Evolutionary conservation across 2,797 vertebrate species (phyloP).

Genomic region (Heterohyrax brucei): DNA sequence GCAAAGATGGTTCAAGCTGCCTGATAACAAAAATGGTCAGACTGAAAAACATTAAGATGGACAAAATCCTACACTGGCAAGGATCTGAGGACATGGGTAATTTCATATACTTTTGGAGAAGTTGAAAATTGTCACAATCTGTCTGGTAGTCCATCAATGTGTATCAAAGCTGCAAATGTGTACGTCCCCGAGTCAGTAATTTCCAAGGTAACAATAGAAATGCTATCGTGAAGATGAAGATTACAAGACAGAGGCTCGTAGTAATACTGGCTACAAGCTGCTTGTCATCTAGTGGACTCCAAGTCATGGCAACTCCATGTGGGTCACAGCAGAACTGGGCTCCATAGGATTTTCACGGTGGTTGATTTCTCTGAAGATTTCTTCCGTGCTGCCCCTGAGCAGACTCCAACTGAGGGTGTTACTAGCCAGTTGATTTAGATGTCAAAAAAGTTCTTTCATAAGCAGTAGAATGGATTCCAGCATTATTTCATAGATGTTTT

Average conservation of each 20-base stretch:
- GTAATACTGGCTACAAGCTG: neutral
- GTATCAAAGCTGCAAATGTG: neutral
- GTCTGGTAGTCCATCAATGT: neutral
- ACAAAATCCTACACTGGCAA: neutral
- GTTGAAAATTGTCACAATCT: neutral
- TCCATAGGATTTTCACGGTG: neutral
- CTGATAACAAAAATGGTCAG: neutral
- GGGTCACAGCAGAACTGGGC: neutral
- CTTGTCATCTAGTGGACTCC: too few species aligned
- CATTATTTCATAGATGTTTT: neutral
- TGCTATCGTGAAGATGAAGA: neutral
- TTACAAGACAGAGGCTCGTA: neutral
- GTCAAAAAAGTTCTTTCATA: neutral
- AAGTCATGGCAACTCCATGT: too few species aligned
- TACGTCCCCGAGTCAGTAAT: neutral
- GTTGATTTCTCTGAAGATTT: neutral
- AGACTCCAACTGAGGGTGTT: neutral
- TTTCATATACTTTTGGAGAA: neutral
- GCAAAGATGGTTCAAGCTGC: neutral
- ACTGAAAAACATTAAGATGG: neutral
- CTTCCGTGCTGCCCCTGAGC: neutral
- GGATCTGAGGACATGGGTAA: slow-evolving; percentile 11
- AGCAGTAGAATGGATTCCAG: neutral
- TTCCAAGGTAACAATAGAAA: neutral
- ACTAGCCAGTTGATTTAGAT: neutral